Percentiles rank a stretch among this genome's conserved stretches.
These are phyloP conservation scores for Typhlomys cinereus DNA, from an alignment of 2,113 vertebrate species.

Conservation along the genomic window DNA sequence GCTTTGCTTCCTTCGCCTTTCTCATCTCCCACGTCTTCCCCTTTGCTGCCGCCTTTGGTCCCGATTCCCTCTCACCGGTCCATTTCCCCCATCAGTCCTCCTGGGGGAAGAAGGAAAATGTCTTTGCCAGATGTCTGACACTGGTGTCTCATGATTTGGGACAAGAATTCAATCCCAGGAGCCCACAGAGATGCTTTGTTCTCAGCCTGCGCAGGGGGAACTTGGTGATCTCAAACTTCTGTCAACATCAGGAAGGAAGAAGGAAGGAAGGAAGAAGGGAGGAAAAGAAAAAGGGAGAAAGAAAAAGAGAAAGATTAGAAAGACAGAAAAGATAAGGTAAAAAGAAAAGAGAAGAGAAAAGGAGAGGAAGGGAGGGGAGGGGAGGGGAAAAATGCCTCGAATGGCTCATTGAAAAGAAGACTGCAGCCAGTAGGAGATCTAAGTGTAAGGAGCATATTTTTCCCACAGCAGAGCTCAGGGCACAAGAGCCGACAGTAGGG, in stretches of 20 bases:
- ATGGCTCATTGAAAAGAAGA: background rate
- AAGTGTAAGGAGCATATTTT: too few relatives aligned
- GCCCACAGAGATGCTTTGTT: background rate
- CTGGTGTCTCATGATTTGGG: background rate
- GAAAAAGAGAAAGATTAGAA: too few relatives aligned
- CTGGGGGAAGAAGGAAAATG: constrained; percentile 31
- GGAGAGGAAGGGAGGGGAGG: background rate
- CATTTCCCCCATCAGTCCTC: background rate
- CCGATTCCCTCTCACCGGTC: background rate
- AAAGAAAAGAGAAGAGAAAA: too few relatives aligned
- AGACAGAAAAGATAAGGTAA: too few relatives aligned
- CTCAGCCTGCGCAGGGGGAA: rapidly evolving
- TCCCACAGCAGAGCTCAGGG: background rate
- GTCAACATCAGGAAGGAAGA: background rate
- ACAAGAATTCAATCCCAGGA: background rate
- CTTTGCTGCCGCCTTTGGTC: constrained; percentile 41
- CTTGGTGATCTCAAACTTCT: background rate
- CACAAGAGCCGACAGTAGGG: background rate
- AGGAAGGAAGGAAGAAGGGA: background rate
- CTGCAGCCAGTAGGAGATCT: background rate
- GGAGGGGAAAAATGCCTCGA: background rate
- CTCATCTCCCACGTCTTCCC: constrained; percentile 30
- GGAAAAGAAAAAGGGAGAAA: background rate
- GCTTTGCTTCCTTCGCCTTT: constrained; percentile 59
- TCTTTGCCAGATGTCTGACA: background rate